These are phyloP conservation scores for Procambarus virginalis DNA, from an alignment of 1,140 invertebrate genomes.

Conservation along the genomic window DNA sequence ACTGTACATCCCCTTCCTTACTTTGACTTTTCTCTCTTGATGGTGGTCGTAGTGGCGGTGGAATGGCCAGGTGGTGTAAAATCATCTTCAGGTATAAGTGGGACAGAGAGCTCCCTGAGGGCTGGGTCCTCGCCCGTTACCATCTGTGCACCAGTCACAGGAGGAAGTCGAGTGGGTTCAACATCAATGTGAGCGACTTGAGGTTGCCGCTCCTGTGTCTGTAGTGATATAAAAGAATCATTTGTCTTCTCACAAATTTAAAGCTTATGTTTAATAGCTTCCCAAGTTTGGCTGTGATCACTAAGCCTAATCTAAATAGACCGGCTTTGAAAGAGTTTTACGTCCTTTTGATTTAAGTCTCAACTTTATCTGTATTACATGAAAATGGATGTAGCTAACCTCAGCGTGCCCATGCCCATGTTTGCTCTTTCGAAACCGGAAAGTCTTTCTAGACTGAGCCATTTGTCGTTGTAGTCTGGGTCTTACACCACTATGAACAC, in stretches of 20 bases:
- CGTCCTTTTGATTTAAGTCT: neutral
- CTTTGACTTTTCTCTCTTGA: constrained; percentile 53
- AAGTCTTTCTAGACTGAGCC: constrained; percentile 94
- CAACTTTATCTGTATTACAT: too few relatives aligned
- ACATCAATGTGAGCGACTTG: constrained; percentile 74
- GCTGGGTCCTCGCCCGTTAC: constrained; percentile 71
- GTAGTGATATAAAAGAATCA: neutral
- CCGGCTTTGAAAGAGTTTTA: neutral
- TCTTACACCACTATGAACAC: constrained; percentile 73
- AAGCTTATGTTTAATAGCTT: too few relatives aligned
- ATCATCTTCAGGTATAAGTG: constrained; percentile 71
- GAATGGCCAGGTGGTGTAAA: constrained; percentile 43
- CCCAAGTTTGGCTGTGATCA: too few relatives aligned
- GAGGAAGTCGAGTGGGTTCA: constrained; percentile 75
- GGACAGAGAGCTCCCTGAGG: constrained; percentile 65
- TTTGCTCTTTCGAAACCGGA: constrained; percentile 86
- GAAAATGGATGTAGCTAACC: constrained; percentile 4
- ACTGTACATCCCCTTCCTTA: neutral
- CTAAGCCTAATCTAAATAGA: too few relatives aligned
- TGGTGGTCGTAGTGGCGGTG: neutral
- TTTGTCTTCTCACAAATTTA: neutral
- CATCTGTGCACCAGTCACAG: constrained; percentile 70
- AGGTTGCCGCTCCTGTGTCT: constrained; percentile 53
- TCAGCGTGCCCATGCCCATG: constrained; percentile 53
- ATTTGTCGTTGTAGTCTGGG: constrained; percentile 92